Evolutionary conservation across 2,113 vertebrate species (phyloP).

Genomic region (Numida meleagris): DNA sequence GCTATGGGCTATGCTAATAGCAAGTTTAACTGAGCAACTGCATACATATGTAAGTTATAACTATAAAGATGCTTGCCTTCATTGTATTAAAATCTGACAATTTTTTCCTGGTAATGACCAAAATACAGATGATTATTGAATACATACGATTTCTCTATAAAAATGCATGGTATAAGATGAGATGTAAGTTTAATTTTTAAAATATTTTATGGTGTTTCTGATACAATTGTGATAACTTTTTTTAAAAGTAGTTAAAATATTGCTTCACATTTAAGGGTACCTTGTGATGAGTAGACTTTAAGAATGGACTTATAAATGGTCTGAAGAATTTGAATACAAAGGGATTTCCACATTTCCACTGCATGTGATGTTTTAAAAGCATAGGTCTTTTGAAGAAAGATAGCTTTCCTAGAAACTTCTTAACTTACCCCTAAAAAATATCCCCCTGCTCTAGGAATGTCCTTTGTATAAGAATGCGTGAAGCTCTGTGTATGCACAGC

Average conservation of each 20-base stretch:
- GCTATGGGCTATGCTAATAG: background rate
- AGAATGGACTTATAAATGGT: background rate
- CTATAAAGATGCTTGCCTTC: background rate
- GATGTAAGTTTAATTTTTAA: background rate
- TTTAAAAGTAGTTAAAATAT: background rate
- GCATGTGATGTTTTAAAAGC: background rate
- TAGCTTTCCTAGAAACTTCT: rapidly evolving
- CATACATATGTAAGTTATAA: background rate
- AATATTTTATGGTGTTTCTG: background rate
- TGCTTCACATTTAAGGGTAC: background rate
- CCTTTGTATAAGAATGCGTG: background rate
- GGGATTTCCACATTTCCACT: background rate
- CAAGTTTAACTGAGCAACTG: background rate
- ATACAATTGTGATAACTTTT: background rate
- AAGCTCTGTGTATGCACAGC: background rate
- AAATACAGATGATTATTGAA: background rate
- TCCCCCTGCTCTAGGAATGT: background rate
- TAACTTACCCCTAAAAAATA: background rate
- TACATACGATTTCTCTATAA: background rate
- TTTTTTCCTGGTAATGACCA: background rate
- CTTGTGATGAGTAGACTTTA: background rate
- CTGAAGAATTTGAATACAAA: background rate
- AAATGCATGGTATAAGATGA: background rate
- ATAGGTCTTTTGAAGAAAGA: background rate
- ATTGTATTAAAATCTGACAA: background rate